A percentile compares a stretch with the other conserved stretches of the same genome.
phyloP scores from a whole-genome alignment of 2,888 invertebrate species.

The Agrotis puta region DNA sequence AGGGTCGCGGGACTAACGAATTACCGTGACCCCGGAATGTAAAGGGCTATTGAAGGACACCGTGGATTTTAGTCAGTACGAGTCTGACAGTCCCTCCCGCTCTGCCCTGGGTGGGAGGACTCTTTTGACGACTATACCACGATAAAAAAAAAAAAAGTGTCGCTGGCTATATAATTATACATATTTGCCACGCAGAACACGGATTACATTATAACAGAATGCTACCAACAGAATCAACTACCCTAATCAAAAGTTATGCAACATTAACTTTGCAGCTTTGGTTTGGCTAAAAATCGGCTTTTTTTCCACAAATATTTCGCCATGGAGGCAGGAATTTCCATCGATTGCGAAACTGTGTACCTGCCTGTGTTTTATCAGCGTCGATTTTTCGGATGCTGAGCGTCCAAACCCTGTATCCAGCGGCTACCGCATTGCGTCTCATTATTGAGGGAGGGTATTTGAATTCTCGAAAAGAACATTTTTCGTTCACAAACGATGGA shows the following conservation, averaged over 20 bases:
- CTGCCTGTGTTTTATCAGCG: conserved; percentile 33
- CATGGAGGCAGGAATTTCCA: conserved; percentile 26
- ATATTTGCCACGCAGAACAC: not conserved
- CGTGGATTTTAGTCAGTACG: too few relatives aligned
- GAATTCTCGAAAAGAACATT: conserved; percentile 66
- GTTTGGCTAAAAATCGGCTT: conserved; percentile 2
- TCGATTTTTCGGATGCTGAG: conserved; percentile 45
- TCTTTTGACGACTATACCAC: too few relatives aligned
- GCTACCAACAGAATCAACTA: not conserved
- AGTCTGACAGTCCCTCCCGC: too few relatives aligned
- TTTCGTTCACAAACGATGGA: conserved; percentile 59
- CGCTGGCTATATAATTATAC: too few relatives aligned
- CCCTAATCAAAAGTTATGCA: conserved; percentile 25
- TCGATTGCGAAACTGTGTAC: conserved; percentile 31
- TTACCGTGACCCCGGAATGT: too few relatives aligned
- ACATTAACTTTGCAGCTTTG: conserved; percentile 4
- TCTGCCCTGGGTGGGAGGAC: too few relatives aligned
- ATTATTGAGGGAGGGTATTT: conserved; percentile 71
- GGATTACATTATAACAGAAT: not conserved
- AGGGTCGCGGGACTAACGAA: too few relatives aligned
- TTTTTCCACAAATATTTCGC: conserved; percentile 10
- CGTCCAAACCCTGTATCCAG: conserved; percentile 36
- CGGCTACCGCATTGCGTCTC: conserved; percentile 79
- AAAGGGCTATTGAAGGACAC: too few relatives aligned
- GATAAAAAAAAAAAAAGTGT: too few relatives aligned